phyloP scores from a whole-genome alignment of 2,797 vertebrate genomes.

The Takifugu rubripes region DNA sequence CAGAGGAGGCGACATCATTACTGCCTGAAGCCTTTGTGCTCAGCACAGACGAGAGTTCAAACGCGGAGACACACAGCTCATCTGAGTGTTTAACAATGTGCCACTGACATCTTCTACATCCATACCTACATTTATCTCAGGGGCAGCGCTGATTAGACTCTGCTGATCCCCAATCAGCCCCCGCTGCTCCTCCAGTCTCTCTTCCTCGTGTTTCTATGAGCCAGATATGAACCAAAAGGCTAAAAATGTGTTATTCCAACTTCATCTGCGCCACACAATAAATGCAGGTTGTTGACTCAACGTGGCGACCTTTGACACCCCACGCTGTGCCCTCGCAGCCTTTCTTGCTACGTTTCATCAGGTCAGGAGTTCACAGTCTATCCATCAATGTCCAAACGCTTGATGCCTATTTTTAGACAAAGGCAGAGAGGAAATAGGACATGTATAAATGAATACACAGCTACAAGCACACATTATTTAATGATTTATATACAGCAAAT shows the following conservation, averaged over 20 bases:
- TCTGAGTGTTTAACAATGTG: conserved; percentile 26
- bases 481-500: conserved; percentile 31
- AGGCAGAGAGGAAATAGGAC: not conserved
- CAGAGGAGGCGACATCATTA: conserved; percentile 21
- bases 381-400: conserved; percentile 36
- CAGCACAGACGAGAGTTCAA: conserved; percentile 40
- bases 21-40: conserved; percentile 56
- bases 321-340: conserved; percentile 26
- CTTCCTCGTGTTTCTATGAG: not conserved
- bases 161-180: conserved; percentile 21
- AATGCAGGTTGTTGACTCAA: conserved; percentile 32
- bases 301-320: conserved; percentile 48
- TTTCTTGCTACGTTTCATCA: conserved; percentile 48
- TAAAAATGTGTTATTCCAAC: no score
- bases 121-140: conserved; percentile 20
- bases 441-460: conserved; percentile 1
- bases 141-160: conserved; percentile 25
- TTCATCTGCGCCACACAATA: conserved; percentile 11
- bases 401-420: conserved; percentile 35
- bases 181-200: not conserved
- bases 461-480: conserved; percentile 8
- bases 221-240: no score
- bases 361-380: conserved; percentile 57
- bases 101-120: conserved; percentile 38
- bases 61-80: conserved; percentile 19